Conservation (phyloP, 2,113 vertebrate genomes). For the Naja naja region DNA sequence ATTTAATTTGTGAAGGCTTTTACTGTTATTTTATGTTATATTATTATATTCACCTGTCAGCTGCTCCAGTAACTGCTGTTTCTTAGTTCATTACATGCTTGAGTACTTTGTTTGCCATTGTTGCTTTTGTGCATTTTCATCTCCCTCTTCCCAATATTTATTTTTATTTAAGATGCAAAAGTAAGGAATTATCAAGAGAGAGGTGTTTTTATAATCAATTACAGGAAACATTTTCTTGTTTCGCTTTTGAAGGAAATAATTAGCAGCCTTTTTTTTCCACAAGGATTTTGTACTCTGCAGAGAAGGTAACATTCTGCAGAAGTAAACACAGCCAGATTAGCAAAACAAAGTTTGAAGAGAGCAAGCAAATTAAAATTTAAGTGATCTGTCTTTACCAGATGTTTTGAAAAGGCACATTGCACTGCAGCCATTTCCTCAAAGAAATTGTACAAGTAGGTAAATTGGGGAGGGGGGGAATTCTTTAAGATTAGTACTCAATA, state of each 20-base stretch:
- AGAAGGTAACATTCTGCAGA: constrained; percentile 55
- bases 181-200: constrained; percentile 41
- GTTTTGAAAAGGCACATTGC: constrained; percentile 29
- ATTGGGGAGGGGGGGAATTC: constrained; percentile 6
- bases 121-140: neutral
- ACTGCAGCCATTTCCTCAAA: constrained; percentile 46
- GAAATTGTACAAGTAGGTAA: constrained; percentile 9
- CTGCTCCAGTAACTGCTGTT: constrained; percentile 21
- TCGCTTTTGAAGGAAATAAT: constrained; percentile 65
- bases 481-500: constrained; percentile 46
- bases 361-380: constrained; percentile 29
- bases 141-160: constrained; percentile 41
- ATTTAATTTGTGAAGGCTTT: neutral
- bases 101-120: neutral
- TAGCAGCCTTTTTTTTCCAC: constrained; percentile 61
- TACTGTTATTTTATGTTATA: neutral
- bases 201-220: constrained; percentile 62
- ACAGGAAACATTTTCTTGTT: constrained; percentile 59
- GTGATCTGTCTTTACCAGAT: constrained; percentile 33
- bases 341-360: constrained; percentile 61
- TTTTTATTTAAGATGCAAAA: constrained; percentile 44
- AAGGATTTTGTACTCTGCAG: constrained; percentile 57
- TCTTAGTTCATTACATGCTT: constrained; percentile 3
- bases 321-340: constrained; percentile 55
- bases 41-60: constrained; percentile 10